These are phyloP conservation scores for Calycopis cecrops DNA, from an alignment of 1,140 invertebrate species.

Conservation along the genomic window DNA sequence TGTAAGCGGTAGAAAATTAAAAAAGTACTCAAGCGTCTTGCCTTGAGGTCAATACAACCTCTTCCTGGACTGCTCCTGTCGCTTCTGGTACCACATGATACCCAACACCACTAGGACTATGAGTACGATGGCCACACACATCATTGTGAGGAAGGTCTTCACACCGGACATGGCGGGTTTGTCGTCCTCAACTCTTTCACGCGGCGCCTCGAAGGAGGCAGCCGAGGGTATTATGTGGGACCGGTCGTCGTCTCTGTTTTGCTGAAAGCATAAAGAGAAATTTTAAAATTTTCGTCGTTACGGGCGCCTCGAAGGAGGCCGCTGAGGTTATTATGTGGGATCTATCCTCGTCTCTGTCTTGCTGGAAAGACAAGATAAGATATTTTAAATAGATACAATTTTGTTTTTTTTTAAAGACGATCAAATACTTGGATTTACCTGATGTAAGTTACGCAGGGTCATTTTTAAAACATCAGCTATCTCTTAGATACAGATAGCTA, in stretches of 20 bases:
- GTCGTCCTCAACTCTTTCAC: constrained; percentile 91
- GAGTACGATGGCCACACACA: constrained; percentile 85
- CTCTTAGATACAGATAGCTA: too few species aligned
- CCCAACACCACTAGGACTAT: constrained; percentile 89
- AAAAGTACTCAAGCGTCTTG: neutral
- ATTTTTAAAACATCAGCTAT: too few species aligned
- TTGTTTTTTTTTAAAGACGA: neutral
- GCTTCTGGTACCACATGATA: constrained; percentile 94
- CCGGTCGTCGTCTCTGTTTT: constrained; percentile 80
- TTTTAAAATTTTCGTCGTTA: constrained; percentile 10
- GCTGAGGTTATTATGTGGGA: too few species aligned
- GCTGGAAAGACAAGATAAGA: too few species aligned
- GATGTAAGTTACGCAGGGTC: too few species aligned
- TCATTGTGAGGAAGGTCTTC: constrained; percentile 91
- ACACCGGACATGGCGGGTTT: constrained; percentile 90
- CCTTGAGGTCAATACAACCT: constrained; percentile 84
- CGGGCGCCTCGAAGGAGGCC: neutral
- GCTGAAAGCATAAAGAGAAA: constrained; percentile 70
- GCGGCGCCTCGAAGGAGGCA: constrained; percentile 86
- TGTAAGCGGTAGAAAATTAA: neutral
- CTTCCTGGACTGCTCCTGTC: constrained; percentile 91
- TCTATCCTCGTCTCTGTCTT: too few species aligned
- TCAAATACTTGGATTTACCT: too few species aligned
- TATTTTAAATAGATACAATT: too few species aligned
- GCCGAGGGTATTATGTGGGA: constrained; percentile 88